Evolutionary conservation across 1,140 invertebrate genomes (phyloP), one percentile per base, ranked within the genome.

Genomic region (Muscidifurax raptorellus): DNA sequence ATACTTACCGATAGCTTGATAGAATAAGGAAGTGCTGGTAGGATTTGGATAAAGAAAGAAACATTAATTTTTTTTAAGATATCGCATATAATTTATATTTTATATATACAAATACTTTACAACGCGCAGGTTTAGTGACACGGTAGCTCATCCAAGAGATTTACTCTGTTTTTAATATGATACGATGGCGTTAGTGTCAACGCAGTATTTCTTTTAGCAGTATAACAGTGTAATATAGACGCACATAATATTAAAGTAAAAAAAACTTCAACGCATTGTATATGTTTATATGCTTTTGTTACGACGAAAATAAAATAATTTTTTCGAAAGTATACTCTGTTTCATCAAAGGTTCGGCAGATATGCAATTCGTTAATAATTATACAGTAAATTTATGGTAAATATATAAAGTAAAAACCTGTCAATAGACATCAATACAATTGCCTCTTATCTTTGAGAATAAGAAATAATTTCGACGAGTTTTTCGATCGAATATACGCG

Each of bases 71-170:
- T 18, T 36, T 36, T 30, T 59, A 82, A 82, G 84, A 82, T 85
- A 90, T 92, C 89, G 90, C 90, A 92, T 92, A 91, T 92, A 92
- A 91, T 92, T 93, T 91, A 90, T 92, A 90, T 92, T 91, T 92
- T 88, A 88, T 93, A 92, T 91, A 92, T 93, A 93, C 92, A 93
- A 89, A 92, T 91, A 92, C 91, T 92, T 93, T 93, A 93, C 92
- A 93, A 92, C 87, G 90, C 91, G 89, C 88, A 90, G 90, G 90
- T 90, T 86, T 86, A 86, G 44, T 79, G 67, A 85, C 80, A 78
- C 67, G 75, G 28, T 85, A 82, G 72, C 72, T 85, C 79, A 85
- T 69, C 44, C 44, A 18, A 47, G 44, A 47, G 44, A 18, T 47
- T 47, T 80, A n/a, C 47, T 79, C 44, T 22, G 15, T 66, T 30